Base-by-base conservation (phyloP, 53 echinoderm and acorn worm species). In the Astropecten irregularis region DNA sequence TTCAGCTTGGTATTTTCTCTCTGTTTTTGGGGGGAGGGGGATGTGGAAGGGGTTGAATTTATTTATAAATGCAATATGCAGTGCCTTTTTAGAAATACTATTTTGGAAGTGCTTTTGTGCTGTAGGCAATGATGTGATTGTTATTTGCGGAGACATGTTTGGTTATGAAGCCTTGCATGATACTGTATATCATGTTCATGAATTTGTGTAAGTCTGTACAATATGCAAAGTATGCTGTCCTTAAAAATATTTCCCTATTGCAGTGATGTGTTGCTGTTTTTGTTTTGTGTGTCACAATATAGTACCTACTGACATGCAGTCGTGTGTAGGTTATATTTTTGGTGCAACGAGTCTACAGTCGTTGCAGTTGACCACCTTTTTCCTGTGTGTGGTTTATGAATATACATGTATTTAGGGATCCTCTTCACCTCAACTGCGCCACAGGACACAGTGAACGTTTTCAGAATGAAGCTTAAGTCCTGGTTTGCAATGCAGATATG, bases 351-450 rank as follows among this genome's bases (percentile, higher is more conserved):
- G 35, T 71, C 32, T 11, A 31, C 21, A 38, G 21, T 28, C 1
- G 14, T n/a, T n/a, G n/a, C 25, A 40, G 40, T 25, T 56, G 19
- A 26, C 13, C 37, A 38, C 28, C 11, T 33, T 31, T 52, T n/a
- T 70, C 48, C 54, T 73, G 4, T 29, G 21, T 73, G 38, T 21
- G 35, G 73, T 21, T 52, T 18, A 35, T 55, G 73, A 73, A 73
- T 55, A 73, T 54, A n/a, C n/a, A n/a, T n/a, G n/a, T n/a, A 26
- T 73, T 73, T 55, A 73, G 73, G 73, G 73, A 73, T 15, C 20
- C 21, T 21, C 73, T 73, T 37, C 8, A 54, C 54, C 19, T 32
- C 18, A 1, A 30, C 50, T 56, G 56, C 56, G 7, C 19, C 6
- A 49, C n/a, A 49, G 20, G 49, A 22, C 11, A 40, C 15, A 18